Evolutionary conservation across 2,888 invertebrate species (phyloP).

Genomic region (Margaritifera margaritifera): DNA sequence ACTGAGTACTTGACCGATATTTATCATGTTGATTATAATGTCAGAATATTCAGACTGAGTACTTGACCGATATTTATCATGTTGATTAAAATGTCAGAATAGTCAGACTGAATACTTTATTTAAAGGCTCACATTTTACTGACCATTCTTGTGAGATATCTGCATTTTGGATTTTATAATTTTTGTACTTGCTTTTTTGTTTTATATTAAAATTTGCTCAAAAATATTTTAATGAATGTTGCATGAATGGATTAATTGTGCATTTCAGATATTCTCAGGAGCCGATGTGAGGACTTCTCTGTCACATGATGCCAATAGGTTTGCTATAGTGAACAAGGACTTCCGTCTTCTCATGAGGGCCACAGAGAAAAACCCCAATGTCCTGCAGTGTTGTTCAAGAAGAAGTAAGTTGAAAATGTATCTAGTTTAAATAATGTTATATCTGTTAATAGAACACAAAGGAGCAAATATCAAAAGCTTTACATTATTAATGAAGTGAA

Average conservation of each 20-base stretch:
- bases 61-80: no score
- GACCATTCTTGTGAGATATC: no score
- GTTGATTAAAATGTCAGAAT: no score
- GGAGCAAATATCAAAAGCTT: not conserved
- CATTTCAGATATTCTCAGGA: slow-evolving; percentile 62
- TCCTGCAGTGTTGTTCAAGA: slow-evolving; percentile 71
- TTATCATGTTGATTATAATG: no score
- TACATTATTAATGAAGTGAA: not conserved
- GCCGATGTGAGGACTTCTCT: slow-evolving; percentile 65
- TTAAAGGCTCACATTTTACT: no score
- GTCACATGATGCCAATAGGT: slow-evolving; percentile 66
- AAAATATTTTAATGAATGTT: no score
- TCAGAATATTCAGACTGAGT: no score
- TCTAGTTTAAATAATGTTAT: not conserved
- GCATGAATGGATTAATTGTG: not conserved
- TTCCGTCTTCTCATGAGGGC: slow-evolving; percentile 71
- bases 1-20: no score
- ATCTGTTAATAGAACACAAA: not conserved
- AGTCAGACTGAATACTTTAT: no score
- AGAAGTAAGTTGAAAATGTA: slow-evolving; percentile 61
- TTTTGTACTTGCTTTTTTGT: not conserved
- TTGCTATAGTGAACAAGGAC: slow-evolving; percentile 67
- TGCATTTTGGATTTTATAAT: not conserved
- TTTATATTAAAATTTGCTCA: no score
- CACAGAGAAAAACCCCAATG: slow-evolving; percentile 72